Base-by-base conservation (phyloP, 2,888 invertebrate species). In the Leptarthrus brevirostris region DNA sequence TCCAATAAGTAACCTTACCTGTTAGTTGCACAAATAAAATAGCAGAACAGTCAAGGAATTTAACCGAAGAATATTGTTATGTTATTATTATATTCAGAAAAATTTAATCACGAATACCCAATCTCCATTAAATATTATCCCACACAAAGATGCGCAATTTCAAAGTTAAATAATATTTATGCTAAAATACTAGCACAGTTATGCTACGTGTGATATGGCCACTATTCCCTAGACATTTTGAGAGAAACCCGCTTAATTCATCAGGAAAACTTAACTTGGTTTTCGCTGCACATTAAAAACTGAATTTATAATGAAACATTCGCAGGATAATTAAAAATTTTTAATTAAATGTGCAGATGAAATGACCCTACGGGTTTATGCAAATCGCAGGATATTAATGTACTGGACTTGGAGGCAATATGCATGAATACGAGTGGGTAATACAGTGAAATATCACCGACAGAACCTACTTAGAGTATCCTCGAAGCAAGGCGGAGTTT, bases 301-400 rank as follows among this genome's bases (percentile, higher is more conserved):
- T n/a, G 26, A 47, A 47, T 44, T 44, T 44, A 44, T 44, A 47
- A 64, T 64, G 47, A 64, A 64, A 24, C 64, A 64, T 64, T 64
- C 44, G 64, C 64, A 44, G 64, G 36, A 64, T 64, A 64, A 64
- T 64, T 64, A 64, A 64, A 64, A 58, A 64, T 5, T 47, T 64
- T 64, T 64, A 64, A 64, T 64, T 64, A 64, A 44, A 64, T 44
- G 47, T 64, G 64, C 47, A 47, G 64, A 64, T 64, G 64, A 26
- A 64, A 44, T 44, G 64, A 36, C 64, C 24, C 24, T 16, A 54
- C 20, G 64, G 44, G 44, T 44, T 22, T 64, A 44, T 47, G 47
- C 64, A 64, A 64, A 64, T 64, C 64, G 47, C 24, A 64, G 40
- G 22, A 8, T 64, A 44, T 64, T 64, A 64, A 2, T 1, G n/a